A percentile compares a stretch with the other conserved stretches of the same genome.
Evolutionary conservation across 1,140 invertebrate genomes (phyloP).

Genomic region (Sminthurides bifidus): DNA sequence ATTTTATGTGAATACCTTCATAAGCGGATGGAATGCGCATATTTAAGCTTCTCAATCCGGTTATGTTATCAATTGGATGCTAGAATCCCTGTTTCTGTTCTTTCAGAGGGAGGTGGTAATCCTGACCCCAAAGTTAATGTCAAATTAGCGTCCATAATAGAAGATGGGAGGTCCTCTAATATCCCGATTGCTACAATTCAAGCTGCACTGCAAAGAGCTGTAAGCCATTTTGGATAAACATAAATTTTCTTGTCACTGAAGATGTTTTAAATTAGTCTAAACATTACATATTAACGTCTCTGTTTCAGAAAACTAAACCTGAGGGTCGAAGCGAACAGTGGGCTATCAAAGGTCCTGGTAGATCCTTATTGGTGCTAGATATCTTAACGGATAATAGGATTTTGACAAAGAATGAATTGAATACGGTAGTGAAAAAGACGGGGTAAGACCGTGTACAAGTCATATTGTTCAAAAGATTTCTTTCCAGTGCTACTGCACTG

Average conservation of each 20-base stretch:
- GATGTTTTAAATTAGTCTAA: background rate
- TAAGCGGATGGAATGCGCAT: background rate
- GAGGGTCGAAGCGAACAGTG: background rate
- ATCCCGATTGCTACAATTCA: slow-evolving; percentile 15
- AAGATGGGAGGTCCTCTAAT: slow-evolving; percentile 9
- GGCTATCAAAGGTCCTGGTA: slow-evolving; percentile 14
- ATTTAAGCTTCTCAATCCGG: background rate
- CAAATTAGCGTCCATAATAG: slow-evolving; percentile 15
- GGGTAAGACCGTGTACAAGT: slow-evolving; percentile 2
- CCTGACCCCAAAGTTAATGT: slow-evolving; percentile 19
- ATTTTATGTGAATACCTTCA: background rate
- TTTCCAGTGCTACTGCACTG: too few relatives aligned
- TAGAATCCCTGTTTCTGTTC: background rate
- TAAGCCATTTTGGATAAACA: background rate
- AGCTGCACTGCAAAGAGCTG: slow-evolving; percentile 1
- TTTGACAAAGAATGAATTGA: slow-evolving; percentile 14
- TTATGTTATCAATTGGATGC: too few relatives aligned
- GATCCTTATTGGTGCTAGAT: slow-evolving; percentile 13
- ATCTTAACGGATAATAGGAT: slow-evolving; percentile 2
- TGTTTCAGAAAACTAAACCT: background rate
- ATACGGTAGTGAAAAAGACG: slow-evolving; percentile 15
- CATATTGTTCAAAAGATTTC: background rate
- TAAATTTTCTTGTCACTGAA: background rate
- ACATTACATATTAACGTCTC: background rate
- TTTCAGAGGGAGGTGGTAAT: slow-evolving; percentile 12